A percentile compares a stretch with the other conserved stretches of the same genome.
Evolutionary conservation across 2,113 vertebrate genomes (phyloP).

Genomic region (Dissostichus mawsoni): DNA sequence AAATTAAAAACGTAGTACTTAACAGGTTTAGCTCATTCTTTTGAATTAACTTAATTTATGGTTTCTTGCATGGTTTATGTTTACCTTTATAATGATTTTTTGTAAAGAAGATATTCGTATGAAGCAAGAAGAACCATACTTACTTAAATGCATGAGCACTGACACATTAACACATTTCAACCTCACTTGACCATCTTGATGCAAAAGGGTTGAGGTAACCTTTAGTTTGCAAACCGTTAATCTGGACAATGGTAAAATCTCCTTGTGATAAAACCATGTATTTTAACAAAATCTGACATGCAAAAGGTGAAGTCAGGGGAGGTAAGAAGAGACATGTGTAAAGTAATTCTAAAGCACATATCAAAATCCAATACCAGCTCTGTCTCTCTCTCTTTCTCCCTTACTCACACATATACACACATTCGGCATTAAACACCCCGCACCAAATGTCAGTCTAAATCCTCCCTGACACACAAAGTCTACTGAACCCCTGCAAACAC

Average conservation of each 20-base stretch:
- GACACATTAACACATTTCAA: conserved; percentile 12
- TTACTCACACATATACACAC: conserved; percentile 18
- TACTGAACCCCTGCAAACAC: conserved; percentile 57
- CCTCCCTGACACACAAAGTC: conserved; percentile 64
- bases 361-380: conserved; percentile 14
- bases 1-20: no score
- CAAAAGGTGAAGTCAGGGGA: not conserved
- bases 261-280: not conserved
- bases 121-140: not conserved
- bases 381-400: no score
- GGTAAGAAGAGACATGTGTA: not conserved
- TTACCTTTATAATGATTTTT: no score
- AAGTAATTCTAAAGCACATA: conserved; percentile 35
- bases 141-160: not conserved
- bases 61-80: no score
- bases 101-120: not conserved
- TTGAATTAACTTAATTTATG: no score
- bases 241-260: conserved; percentile 2
- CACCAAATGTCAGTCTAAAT: conserved; percentile 66
- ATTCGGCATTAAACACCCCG: conserved; percentile 37
- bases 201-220: not conserved
- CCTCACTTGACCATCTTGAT: not conserved
- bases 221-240: conserved; percentile 6
- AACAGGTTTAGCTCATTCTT: no score
- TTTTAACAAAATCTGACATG: conserved; percentile 9